A percentile compares a stretch with the other conserved stretches of the same genome.
phyloP scores from a whole-genome alignment of 2,113 vertebrate genomes.

The Globicephala melas region DNA sequence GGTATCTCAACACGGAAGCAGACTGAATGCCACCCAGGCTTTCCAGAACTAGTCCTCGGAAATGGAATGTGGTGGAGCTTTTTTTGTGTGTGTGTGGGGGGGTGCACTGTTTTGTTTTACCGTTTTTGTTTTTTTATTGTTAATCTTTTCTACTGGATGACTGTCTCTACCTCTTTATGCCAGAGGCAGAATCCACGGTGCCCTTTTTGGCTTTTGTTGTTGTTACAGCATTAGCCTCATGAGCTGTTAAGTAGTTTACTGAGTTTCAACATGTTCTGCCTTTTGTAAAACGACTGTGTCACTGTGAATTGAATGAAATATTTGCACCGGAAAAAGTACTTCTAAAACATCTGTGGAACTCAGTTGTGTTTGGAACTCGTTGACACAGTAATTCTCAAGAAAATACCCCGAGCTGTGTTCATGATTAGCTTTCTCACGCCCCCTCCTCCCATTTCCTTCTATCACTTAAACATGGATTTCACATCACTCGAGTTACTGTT shows the following conservation, averaged over 20 bases:
- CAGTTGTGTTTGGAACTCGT: not conserved
- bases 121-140: not conserved
- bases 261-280: constrained; percentile 10
- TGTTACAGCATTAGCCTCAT: not conserved
- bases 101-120: not conserved
- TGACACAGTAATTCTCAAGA: not conserved
- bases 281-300: not conserved
- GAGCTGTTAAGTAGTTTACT: not conserved
- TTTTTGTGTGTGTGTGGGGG: fast-evolving
- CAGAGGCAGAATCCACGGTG: constrained; percentile 54
- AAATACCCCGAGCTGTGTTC: not conserved
- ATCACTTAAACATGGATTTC: fast-evolving
- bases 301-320: not conserved
- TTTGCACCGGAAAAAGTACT: not conserved
- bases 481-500: fast-evolving
- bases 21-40: constrained; percentile 51
- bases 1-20: constrained; percentile 59
- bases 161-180: constrained; percentile 49
- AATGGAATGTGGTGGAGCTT: not conserved
- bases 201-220: not conserved
- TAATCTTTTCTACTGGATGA: not conserved
- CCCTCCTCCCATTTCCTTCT: not conserved
- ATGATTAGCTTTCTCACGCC: not conserved
- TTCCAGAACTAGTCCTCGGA: constrained; percentile 54
- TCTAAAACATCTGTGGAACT: not conserved